phyloP scores from a whole-genome alignment of 2,888 invertebrate species.

The Cantharis lateralis region DNA sequence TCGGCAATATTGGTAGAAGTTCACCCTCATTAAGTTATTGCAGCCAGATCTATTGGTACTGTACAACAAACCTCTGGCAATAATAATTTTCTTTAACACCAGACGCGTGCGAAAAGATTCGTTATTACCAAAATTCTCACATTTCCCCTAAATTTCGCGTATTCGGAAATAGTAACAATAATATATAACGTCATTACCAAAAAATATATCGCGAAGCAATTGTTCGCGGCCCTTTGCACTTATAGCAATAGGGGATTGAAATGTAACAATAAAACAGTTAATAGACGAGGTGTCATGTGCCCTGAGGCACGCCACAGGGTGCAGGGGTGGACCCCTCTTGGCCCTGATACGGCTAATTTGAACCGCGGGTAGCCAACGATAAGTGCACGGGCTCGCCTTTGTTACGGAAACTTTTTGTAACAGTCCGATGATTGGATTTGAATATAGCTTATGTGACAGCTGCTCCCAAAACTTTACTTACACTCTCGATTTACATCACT shows the following conservation, averaged over 20 bases:
- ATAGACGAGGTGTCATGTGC: conserved; percentile 57
- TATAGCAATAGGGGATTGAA: conserved; percentile 51
- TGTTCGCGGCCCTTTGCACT: conserved; percentile 42
- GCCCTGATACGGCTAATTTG: conserved; percentile 57
- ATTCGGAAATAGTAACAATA: conserved; percentile 48
- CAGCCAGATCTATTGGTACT: not conserved
- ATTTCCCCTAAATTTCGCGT: conserved; percentile 40
- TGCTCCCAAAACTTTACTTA: conserved; percentile 33
- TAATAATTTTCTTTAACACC: conserved; percentile 13
- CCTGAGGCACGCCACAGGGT: conserved; percentile 53
- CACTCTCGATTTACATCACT: conserved; percentile 13
- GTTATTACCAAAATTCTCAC: conserved; percentile 44
- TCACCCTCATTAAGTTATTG: not conserved
- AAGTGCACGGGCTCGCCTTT: conserved; percentile 50
- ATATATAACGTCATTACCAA: conserved; percentile 49
- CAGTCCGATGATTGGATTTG: conserved; percentile 54
- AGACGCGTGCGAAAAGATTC: conserved; percentile 46
- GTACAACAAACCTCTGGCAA: not conserved
- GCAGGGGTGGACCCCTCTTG: conserved; percentile 45
- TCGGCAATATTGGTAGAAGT: not conserved
- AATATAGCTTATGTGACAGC: conserved; percentile 41
- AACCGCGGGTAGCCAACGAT: conserved; percentile 56
- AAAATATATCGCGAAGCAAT: conserved; percentile 48
- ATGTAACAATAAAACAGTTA: conserved; percentile 58
- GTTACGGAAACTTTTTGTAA: conserved; percentile 48